Evolutionary conservation across 2,888 invertebrate genomes (phyloP).

Genomic region (Dynastes tityus): DNA sequence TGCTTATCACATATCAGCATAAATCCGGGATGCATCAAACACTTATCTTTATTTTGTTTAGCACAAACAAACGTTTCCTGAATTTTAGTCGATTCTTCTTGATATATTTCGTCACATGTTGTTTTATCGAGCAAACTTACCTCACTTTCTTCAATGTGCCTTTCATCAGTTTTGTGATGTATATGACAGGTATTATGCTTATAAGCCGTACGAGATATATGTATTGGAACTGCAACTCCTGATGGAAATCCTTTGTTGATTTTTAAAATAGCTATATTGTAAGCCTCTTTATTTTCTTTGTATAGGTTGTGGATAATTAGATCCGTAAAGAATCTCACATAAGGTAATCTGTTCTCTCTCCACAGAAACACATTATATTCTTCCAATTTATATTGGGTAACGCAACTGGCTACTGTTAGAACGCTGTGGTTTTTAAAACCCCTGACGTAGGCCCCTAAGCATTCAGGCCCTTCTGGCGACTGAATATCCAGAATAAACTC

Average conservation of each 20-base stretch:
- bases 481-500: background rate
- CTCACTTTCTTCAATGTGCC: background rate
- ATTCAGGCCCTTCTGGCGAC: background rate
- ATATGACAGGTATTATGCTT: background rate
- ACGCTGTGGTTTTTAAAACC: background rate
- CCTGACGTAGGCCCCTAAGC: background rate
- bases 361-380: background rate
- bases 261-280: background rate
- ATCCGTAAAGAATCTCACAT: background rate
- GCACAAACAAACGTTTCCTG: constrained; percentile 4
- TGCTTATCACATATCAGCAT: background rate
- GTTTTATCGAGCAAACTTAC: background rate
- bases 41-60: background rate
- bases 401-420: background rate
- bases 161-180: background rate
- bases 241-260: background rate
- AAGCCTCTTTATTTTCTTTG: background rate
- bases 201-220: background rate
- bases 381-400: background rate
- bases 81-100: background rate
- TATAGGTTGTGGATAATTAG: background rate
- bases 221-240: background rate
- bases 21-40: background rate
- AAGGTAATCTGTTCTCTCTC: background rate
- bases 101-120: background rate